Conservation (phyloP, 1,140 invertebrate species). For the Asbolus verrucosus region DNA sequence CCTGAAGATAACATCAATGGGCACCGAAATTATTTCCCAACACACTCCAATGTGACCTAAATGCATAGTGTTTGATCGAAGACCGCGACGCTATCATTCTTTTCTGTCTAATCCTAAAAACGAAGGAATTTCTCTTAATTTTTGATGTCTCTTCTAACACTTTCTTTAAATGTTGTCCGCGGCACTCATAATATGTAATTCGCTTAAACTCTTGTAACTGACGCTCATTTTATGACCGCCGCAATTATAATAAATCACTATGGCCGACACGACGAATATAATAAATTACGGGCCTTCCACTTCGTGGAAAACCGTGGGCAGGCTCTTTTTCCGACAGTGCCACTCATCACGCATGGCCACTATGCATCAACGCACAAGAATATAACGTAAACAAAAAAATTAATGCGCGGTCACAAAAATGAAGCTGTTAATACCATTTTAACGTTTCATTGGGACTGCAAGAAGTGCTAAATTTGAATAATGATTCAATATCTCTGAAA, state of each 20-base stretch:
- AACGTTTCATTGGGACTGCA: no score
- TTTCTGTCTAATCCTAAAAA: conserved; percentile 9
- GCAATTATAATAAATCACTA: conserved; percentile 28
- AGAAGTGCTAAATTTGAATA: no score
- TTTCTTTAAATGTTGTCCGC: conserved; percentile 18
- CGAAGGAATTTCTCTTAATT: conserved; percentile 15
- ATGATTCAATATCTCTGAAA: no score
- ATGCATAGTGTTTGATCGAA: conserved; percentile 5
- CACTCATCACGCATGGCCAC: no score
- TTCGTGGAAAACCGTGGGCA: not conserved
- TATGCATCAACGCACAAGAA: no score
- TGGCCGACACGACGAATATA: not conserved
- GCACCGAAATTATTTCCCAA: conserved; percentile 13
- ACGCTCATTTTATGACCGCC: conserved; percentile 12
- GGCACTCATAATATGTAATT: not conserved
- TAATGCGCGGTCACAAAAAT: no score
- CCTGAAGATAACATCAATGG: conserved; percentile 8
- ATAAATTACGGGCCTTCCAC: not conserved
- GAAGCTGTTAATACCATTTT: no score
- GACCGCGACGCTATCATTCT: conserved; percentile 23
- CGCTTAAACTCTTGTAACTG: not conserved
- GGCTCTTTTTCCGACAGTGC: not conserved
- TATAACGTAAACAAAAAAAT: no score
- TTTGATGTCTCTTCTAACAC: not conserved
- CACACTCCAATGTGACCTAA: conserved; percentile 29